A percentile compares a stretch with the other conserved stretches of the same genome.
Conservation (phyloP, 2,113 vertebrate species). For the Tragelaphus strepsiceros region DNA sequence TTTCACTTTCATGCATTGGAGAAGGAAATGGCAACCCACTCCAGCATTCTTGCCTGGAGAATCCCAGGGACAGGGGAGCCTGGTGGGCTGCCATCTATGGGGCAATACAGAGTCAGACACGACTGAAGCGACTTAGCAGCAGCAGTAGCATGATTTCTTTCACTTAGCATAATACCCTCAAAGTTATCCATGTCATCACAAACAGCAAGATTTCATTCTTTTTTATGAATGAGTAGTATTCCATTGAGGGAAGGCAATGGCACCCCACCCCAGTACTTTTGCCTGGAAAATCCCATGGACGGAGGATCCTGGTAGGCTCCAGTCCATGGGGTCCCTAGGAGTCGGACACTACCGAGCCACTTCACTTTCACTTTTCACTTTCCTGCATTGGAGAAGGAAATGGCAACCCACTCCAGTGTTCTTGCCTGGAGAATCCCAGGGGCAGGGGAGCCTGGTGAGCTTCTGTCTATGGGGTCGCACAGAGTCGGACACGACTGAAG, state of each 20-base stretch:
- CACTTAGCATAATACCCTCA: neutral
- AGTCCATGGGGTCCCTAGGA: no score
- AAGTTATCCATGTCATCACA: neutral
- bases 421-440: no score
- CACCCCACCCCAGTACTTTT: no score
- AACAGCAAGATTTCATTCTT: neutral
- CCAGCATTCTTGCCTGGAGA: neutral
- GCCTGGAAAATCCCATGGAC: no score
- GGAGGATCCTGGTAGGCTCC: no score
- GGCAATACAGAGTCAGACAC: accelerated
- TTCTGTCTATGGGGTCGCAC: no score
- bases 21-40: neutral
- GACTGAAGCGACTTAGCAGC: neutral
- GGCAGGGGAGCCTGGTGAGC: no score
- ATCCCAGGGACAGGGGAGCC: neutral
- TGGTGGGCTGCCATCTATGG: neutral
- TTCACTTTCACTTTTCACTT: no score
- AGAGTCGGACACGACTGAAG: no score
- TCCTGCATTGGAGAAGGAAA: no score
- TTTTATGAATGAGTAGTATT: neutral
- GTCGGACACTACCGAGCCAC: no score
- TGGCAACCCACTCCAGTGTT: no score
- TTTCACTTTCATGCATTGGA: neutral
- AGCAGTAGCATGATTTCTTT: neutral
- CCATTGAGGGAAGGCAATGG: neutral